A percentile compares a stretch with the other conserved stretches of the same genome.
These are phyloP conservation scores for Xanthia togata DNA, from an alignment of 2,888 invertebrate genomes.

Conservation along the genomic window DNA sequence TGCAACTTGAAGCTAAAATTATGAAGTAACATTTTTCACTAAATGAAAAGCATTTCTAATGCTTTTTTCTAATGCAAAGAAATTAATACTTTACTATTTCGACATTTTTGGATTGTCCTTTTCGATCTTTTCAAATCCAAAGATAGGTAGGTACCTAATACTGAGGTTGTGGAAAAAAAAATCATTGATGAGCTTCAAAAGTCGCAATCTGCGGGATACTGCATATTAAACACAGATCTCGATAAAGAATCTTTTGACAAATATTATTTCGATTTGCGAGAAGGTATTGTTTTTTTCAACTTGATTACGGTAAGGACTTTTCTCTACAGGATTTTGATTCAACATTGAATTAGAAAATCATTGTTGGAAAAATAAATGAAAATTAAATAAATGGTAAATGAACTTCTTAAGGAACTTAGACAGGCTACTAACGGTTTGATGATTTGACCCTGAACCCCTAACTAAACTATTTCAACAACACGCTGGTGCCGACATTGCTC, in stretches of 20 bases:
- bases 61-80: not conserved
- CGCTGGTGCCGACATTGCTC: conserved; percentile 25
- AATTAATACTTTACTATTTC: not conserved
- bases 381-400: not conserved
- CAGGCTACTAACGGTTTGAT: not conserved
- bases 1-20: conserved; percentile 13
- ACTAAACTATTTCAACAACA: conserved; percentile 28
- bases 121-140: conserved; percentile 21
- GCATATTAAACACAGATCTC: conserved; percentile 48
- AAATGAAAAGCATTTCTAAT: not conserved
- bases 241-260: conserved; percentile 51
- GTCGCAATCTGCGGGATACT: conserved; percentile 36
- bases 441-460: conserved; percentile 23
- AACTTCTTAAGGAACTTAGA: too few relatives aligned
- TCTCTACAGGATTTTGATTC: not conserved
- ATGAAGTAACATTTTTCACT: not conserved
- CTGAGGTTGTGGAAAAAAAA: conserved; percentile 26
- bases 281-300: conserved; percentile 44
- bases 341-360: not conserved
- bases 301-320: conserved; percentile 27
- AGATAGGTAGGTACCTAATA: conserved; percentile 12
- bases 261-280: conserved; percentile 30
- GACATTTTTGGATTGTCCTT: not conserved
- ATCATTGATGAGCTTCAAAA: conserved; percentile 41
- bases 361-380: not conserved